These are phyloP conservation scores for Micrasema longulum DNA, from an alignment of 1,140 invertebrate species.

Conservation along the genomic window DNA sequence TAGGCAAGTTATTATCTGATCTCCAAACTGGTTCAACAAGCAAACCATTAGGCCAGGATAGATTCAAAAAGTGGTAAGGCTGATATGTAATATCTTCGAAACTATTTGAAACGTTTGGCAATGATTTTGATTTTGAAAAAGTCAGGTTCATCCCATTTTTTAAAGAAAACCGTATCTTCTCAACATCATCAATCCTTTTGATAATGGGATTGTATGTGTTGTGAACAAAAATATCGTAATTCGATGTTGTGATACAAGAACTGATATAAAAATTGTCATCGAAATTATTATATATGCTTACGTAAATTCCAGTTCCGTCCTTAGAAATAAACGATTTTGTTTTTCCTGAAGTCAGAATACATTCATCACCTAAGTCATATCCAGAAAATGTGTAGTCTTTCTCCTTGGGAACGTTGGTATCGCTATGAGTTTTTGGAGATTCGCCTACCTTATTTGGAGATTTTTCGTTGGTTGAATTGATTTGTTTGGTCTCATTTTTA, in stretches of 20 bases:
- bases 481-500: background rate
- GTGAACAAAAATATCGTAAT: slow-evolving; percentile 55
- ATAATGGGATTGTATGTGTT: slow-evolving; percentile 54
- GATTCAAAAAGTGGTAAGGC: slow-evolving; percentile 59
- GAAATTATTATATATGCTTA: slow-evolving; percentile 58
- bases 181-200: slow-evolving; percentile 54
- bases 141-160: slow-evolving; percentile 61
- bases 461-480: background rate
- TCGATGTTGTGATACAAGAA: slow-evolving; percentile 61
- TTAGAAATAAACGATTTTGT: slow-evolving; percentile 62
- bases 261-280: slow-evolving; percentile 62
- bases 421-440: slow-evolving; percentile 1
- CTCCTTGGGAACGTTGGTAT: background rate
- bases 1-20: slow-evolving; percentile 60
- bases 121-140: slow-evolving; percentile 32
- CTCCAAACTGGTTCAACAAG: slow-evolving; percentile 64
- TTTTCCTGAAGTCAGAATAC: slow-evolving; percentile 66
- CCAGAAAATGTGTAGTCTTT: slow-evolving; percentile 58
- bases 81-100: slow-evolving; percentile 37
- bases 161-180: slow-evolving; percentile 49
- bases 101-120: background rate
- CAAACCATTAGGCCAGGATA: slow-evolving; percentile 68
- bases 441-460: too few relatives aligned
- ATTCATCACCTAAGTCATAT: slow-evolving; percentile 64
- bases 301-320: slow-evolving; percentile 63